A percentile compares a stretch with the other conserved stretches of the same genome.
phyloP scores from a whole-genome alignment of 2,888 invertebrate genomes.

The Torymus aiolomorphi region DNA sequence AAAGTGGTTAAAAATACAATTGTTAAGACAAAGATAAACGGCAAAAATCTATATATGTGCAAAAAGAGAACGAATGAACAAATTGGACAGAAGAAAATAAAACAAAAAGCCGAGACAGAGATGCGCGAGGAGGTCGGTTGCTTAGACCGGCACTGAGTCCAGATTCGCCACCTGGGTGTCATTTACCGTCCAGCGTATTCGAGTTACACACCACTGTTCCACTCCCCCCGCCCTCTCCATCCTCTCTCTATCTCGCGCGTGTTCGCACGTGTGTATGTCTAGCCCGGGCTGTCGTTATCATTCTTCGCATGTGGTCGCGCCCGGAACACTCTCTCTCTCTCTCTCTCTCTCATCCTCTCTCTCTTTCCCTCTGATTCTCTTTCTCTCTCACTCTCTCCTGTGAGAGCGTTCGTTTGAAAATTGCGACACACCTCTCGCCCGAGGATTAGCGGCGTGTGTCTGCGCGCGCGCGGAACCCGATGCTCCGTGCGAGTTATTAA shows the following conservation, averaged over 20 bases:
- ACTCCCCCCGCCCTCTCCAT: background rate
- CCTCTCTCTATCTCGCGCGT: background rate
- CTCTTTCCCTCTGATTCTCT: too few species aligned
- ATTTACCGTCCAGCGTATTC: slow-evolving; percentile 55
- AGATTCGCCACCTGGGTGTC: slow-evolving; percentile 60
- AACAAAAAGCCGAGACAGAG: too few species aligned
- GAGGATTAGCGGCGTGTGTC: slow-evolving; percentile 34
- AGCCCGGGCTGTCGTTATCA: slow-evolving; percentile 14
- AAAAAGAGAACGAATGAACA: too few species aligned
- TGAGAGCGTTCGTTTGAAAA: slow-evolving; percentile 32
- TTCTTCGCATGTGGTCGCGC: slow-evolving; percentile 20
- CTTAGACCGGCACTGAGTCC: background rate
- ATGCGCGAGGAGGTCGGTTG: too few species aligned
- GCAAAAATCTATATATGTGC: too few species aligned
- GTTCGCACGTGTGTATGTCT: background rate
- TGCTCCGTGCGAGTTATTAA: slow-evolving; percentile 17
- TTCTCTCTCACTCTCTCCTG: too few species aligned
- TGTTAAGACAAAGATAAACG: too few species aligned
- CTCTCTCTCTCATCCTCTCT: too few species aligned
- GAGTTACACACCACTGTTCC: slow-evolving; percentile 38
- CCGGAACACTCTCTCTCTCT: too few species aligned
- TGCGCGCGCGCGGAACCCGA: background rate
- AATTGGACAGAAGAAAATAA: too few species aligned
- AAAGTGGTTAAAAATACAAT: too few species aligned
- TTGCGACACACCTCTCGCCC: slow-evolving; percentile 15